These are phyloP conservation scores for Aurelia sp. DNA, from an alignment of 30 jellyfish, hydroid and myxozoan species.

Conservation along the genomic window DNA sequence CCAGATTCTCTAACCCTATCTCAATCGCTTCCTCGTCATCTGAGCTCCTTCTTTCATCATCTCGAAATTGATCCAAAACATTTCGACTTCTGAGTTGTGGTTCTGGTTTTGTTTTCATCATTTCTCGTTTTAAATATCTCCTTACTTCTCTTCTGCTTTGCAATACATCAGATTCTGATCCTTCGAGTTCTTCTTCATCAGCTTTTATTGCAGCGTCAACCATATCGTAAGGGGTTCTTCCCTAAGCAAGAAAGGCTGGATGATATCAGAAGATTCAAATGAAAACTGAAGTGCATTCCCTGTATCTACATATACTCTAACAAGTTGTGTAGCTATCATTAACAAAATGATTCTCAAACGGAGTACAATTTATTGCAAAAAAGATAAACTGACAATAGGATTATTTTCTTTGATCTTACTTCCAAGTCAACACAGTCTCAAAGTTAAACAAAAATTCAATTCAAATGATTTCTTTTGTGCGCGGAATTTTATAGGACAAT, in stretches of 20 bases:
- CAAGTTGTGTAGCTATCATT: too few species aligned
- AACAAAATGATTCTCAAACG: too few species aligned
- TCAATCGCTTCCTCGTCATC: slow-evolving; percentile 32
- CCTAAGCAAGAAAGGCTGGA: slow-evolving; percentile 36
- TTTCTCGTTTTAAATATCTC: slow-evolving; percentile 30
- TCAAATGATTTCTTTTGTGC: too few species aligned
- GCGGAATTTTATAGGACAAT: too few species aligned
- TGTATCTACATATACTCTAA: too few species aligned
- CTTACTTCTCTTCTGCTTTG: slow-evolving; percentile 53
- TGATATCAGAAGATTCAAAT: not conserved
- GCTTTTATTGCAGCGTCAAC: slow-evolving; percentile 75
- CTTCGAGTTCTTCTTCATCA: slow-evolving; percentile 90
- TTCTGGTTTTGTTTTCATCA: slow-evolving; percentile 30
- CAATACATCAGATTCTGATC: slow-evolving; percentile 63
- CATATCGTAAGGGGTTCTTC: slow-evolving; percentile 80
- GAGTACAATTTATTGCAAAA: too few species aligned
- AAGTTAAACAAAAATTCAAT: too few species aligned
- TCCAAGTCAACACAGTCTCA: too few species aligned
- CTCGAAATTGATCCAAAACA: slow-evolving; percentile 29
- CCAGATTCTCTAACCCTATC: not conserved
- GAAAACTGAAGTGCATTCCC: too few species aligned
- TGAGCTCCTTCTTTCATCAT: slow-evolving; percentile 7
- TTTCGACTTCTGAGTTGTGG: slow-evolving; percentile 49
- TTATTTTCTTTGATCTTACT: too few species aligned
- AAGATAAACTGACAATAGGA: too few species aligned